phyloP scores from a whole-genome alignment of 2,113 vertebrate species.

The Sylvia atricapilla region DNA sequence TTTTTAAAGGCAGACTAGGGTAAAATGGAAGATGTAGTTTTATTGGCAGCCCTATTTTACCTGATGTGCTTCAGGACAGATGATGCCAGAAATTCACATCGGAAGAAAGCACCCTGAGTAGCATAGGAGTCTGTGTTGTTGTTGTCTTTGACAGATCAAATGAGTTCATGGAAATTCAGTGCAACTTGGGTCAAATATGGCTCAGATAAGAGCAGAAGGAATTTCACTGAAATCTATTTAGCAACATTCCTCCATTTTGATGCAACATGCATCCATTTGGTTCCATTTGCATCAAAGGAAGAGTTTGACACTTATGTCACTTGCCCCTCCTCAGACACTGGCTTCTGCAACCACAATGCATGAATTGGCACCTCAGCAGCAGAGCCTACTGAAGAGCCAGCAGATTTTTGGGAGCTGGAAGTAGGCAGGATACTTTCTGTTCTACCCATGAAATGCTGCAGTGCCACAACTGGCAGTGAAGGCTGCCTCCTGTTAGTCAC shows the following conservation, averaged over 20 bases:
- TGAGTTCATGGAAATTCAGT: not conserved
- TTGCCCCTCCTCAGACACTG: not conserved
- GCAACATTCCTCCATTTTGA: not conserved
- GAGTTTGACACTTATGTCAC: not conserved
- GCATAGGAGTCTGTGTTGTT: not conserved
- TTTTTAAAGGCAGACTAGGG: not conserved
- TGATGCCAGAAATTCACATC: not conserved
- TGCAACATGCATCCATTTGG: not conserved
- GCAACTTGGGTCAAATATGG: not conserved
- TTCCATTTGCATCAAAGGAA: not conserved
- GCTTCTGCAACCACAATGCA: not conserved
- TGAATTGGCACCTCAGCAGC: not conserved
- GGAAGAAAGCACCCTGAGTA: not conserved
- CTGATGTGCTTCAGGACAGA: not conserved
- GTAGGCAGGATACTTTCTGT: not conserved
- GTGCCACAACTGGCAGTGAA: not conserved
- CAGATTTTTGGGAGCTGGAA: not conserved
- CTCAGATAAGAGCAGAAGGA: not conserved
- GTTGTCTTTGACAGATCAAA: not conserved
- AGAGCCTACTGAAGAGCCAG: not conserved
- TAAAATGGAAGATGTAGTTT: not conserved
- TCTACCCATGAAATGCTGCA: not conserved
- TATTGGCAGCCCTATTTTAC: not conserved
- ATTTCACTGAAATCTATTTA: not conserved
- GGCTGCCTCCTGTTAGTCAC: not conserved